Base-by-base conservation (phyloP, 2,113 vertebrate genomes). In the Austrofundulus limnaeus region DNA sequence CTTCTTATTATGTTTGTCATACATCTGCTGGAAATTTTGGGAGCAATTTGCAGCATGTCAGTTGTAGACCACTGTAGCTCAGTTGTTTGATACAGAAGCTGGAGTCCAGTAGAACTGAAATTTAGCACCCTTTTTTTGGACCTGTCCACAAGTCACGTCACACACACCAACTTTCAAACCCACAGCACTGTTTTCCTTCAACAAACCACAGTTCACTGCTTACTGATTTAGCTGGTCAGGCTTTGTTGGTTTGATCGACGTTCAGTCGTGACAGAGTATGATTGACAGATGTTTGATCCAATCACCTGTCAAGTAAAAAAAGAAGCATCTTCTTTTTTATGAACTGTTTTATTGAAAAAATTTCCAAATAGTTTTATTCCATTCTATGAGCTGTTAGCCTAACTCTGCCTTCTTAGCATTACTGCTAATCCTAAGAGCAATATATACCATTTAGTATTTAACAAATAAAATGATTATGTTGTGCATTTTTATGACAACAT, bases 1-100 rank as follows among this genome's bases (percentile, higher is more conserved):
- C 73, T 55, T 43, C 2, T 53, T 64, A 24, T 24, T 39, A 42
- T 62, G 31, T 72, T 68, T 58, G 17, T 53, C 37, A 43, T n/a
- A 16, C 25, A 39, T 60, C 17, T 37, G 42, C 52, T 56, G 62
- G 39, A 37, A 53, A 38, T 21, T n/a, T 62, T n/a, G 23, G 52
- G 38, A 46, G 47, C 52, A 56, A 58, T 64, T 61, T 59, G 54
- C 25, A 1, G 2, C 42, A 23, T 12, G 39, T 50, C 39, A 55
- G 2, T 55, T 37, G 8, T 20, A 13, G 19, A 19, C 1, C 11
- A 38, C 3, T 14, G 10, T 31, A 23, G 9, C 19, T 43, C 31
- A 34, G 10, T 10, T 34, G 31, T 34, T 34, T 34, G 31, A 34
- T 34, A 10, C 4, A 34, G 31, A 34, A 34, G 31, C 9, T 34